These are phyloP conservation scores for Gasterosteus nipponicus DNA, from an alignment of 2,113 vertebrate species.

Conservation along the genomic window DNA sequence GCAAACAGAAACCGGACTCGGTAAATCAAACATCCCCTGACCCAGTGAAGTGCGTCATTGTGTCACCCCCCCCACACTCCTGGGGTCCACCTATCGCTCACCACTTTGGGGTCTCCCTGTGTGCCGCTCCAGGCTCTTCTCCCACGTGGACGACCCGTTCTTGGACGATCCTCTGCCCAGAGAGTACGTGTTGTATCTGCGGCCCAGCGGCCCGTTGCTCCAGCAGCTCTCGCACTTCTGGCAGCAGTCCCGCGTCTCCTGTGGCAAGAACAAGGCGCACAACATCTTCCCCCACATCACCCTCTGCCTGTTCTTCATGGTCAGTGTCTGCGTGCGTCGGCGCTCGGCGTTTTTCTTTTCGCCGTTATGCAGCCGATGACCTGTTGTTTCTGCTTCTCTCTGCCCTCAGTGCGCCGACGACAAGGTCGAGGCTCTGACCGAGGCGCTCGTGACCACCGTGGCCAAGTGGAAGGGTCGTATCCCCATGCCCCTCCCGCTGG, in stretches of 20 bases:
- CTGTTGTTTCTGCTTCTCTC: conserved; percentile 24
- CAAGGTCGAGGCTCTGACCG: conserved; percentile 91
- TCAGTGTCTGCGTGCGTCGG: conserved; percentile 66
- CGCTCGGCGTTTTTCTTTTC: background rate
- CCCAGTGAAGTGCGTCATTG: background rate
- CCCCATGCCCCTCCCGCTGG: conserved; percentile 89
- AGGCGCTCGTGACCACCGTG: conserved; percentile 90
- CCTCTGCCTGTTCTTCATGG: conserved; percentile 99
- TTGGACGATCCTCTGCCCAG: conserved; percentile 93
- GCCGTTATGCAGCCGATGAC: too few relatives aligned
- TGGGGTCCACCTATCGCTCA: background rate
- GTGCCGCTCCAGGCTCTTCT: conserved; percentile 89
- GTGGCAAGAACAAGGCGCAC: conserved; percentile 98
- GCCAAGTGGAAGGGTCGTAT: conserved; percentile 91
- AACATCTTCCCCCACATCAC: conserved; percentile 99
- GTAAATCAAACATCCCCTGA: conserved; percentile 5
- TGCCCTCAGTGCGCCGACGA: conserved; percentile 96
- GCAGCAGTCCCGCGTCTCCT: conserved; percentile 94
- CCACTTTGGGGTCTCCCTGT: background rate
- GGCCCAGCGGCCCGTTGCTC: conserved; percentile 91
- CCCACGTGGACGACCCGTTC: conserved; percentile 95
- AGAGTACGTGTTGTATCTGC: conserved; percentile 96
- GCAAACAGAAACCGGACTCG: conserved; percentile 6
- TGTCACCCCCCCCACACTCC: conserved; percentile 48
- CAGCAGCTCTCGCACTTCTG: conserved; percentile 96